phyloP scores from a whole-genome alignment of 92 coral and sea anemone genomes.

The Parazoanthus swiftii region DNA sequence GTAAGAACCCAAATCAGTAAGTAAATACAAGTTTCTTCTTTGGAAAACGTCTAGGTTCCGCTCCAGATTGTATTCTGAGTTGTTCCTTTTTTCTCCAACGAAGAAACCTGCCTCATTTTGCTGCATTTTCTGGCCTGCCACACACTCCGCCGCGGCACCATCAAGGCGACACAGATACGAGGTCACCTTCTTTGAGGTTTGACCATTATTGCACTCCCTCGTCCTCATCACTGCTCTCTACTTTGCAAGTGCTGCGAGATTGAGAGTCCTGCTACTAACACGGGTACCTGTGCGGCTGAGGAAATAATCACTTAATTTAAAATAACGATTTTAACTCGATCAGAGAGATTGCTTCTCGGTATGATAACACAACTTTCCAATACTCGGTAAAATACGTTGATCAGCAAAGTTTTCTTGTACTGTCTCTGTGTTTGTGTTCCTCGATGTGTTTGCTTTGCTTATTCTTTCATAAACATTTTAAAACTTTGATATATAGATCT shows the following conservation, averaged over 20 bases:
- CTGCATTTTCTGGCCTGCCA: neutral
- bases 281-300: constrained; percentile 68
- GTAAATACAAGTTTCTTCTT: neutral
- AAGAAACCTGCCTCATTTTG: neutral
- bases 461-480: too few species aligned
- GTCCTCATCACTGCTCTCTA: neutral
- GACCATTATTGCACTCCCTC: neutral
- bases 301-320: neutral
- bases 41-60: neutral
- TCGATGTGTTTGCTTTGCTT: too few species aligned
- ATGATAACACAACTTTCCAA: too few species aligned
- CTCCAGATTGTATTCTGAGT: neutral
- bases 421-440: too few species aligned
- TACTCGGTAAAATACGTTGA: too few species aligned
- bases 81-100: neutral
- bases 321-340: too few species aligned
- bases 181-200: neutral
- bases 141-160: neutral
- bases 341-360: too few species aligned
- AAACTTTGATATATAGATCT: too few species aligned
- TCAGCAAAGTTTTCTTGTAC: too few species aligned
- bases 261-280: constrained; percentile 69
- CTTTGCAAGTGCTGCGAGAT: constrained; percentile 77
- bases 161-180: neutral
- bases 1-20: neutral